Evolutionary conservation across 2,113 vertebrate species (phyloP).

Genomic region (Thermophis baileyi): DNA sequence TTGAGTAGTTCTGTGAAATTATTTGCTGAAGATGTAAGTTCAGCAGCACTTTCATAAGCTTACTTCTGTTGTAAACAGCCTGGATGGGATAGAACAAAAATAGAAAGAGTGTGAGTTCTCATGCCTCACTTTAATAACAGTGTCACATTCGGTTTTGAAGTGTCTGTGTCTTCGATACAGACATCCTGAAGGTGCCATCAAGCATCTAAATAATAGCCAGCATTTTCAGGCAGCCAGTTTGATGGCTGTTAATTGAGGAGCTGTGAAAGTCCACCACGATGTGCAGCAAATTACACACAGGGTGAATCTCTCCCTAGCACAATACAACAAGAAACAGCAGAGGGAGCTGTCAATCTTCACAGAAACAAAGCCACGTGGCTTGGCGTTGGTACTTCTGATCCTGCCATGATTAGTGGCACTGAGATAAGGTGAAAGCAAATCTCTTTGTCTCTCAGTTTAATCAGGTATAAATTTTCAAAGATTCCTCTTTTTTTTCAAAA

Average conservation of each 20-base stretch:
- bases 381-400: neutral
- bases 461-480: neutral
- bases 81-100: constrained; percentile 59
- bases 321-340: constrained; percentile 56
- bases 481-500: neutral
- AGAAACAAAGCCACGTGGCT: constrained; percentile 22
- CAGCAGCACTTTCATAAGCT: constrained; percentile 48
- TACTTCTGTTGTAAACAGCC: constrained; percentile 61
- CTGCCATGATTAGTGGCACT: neutral
- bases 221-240: constrained; percentile 55
- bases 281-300: constrained; percentile 40
- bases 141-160: constrained; percentile 55
- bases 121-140: constrained; percentile 54
- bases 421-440: neutral
- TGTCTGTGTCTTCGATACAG: constrained; percentile 42
- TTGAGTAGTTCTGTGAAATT: constrained; percentile 24
- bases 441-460: neutral
- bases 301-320: constrained; percentile 26
- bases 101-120: constrained; percentile 54
- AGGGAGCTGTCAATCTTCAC: constrained; percentile 69
- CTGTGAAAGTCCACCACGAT: constrained; percentile 19
- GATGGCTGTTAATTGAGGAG: constrained; percentile 60
- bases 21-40: constrained; percentile 45
- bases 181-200: constrained; percentile 56
- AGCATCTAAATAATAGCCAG: constrained; percentile 38